phyloP scores from a whole-genome alignment of 2,113 vertebrate species.

The Archilochus colubris region DNA sequence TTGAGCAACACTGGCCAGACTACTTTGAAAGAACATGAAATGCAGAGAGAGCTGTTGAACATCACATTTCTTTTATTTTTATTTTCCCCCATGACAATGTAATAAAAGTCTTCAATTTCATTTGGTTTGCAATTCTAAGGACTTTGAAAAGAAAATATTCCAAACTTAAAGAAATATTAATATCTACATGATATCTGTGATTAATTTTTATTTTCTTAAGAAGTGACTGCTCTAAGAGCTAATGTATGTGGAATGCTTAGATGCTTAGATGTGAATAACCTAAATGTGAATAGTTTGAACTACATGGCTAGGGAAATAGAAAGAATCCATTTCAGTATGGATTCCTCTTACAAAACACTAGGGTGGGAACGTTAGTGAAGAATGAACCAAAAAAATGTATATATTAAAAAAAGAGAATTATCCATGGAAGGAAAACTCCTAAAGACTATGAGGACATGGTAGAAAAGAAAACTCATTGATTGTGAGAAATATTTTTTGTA shows the following conservation, averaged over 20 bases:
- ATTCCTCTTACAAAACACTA: not conserved
- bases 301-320: not conserved
- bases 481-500: not conserved
- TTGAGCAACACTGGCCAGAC: not conserved
- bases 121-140: not conserved
- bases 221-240: not conserved
- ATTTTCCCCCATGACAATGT: not conserved
- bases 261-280: not conserved
- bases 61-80: not conserved
- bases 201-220: not conserved
- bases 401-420: not conserved
- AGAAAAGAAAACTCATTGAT: not conserved
- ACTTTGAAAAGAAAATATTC: not conserved
- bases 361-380: not conserved
- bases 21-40: not conserved
- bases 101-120: not conserved
- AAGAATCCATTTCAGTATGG: not conserved
- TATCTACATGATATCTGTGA: not conserved
- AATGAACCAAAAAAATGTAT: not conserved
- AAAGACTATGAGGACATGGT: not conserved
- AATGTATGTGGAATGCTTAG: not conserved
- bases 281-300: not conserved
- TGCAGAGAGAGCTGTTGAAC: not conserved
- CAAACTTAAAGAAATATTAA: not conserved
- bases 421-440: not conserved